Evolutionary conservation across 2,888 invertebrate genomes (phyloP).

Genomic region (Stenodema calcarata): DNA sequence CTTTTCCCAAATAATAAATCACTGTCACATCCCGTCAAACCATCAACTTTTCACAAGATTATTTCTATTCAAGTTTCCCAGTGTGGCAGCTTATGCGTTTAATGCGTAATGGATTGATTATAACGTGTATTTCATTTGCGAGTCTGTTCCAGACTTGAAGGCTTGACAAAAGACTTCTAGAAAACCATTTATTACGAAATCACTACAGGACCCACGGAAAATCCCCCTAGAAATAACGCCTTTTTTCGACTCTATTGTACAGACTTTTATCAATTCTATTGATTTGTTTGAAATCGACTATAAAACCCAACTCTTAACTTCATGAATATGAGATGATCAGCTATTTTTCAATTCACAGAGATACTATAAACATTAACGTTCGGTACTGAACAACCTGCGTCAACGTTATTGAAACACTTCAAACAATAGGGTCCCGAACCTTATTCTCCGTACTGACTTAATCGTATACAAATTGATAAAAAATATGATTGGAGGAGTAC

Average conservation of each 20-base stretch:
- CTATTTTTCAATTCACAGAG: neutral
- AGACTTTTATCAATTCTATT: neutral
- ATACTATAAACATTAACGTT: no score
- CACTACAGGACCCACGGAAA: neutral
- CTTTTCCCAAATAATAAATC: conserved; percentile 6
- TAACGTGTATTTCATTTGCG: neutral
- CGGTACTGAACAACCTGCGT: no score
- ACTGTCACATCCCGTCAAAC: conserved; percentile 13
- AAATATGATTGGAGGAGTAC: no score
- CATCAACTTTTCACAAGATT: neutral
- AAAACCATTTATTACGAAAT: neutral
- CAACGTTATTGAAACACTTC: no score
- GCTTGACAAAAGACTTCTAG: neutral
- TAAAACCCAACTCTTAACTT: neutral
- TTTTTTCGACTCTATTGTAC: neutral
- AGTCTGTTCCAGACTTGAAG: neutral
- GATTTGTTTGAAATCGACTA: neutral
- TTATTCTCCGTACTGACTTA: no score
- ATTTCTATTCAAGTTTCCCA: conserved; percentile 1
- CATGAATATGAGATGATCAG: neutral
- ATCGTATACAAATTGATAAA: no score
- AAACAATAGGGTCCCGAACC: no score
- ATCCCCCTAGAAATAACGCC: neutral
- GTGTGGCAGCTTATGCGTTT: neutral
- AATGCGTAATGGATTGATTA: neutral